phyloP scores from a whole-genome alignment of 1,140 invertebrate species.

The Sycobia sp. region DNA sequence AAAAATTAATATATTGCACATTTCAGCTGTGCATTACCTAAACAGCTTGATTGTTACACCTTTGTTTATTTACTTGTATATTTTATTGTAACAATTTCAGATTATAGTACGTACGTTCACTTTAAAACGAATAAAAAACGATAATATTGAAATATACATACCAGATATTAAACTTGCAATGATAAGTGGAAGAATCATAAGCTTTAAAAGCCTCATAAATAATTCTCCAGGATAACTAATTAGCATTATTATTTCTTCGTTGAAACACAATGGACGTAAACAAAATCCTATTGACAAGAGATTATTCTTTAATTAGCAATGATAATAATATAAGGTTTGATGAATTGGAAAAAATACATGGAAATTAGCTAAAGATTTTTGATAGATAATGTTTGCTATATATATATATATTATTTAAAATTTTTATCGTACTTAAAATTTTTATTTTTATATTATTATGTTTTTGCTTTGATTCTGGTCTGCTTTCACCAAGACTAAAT shows the following conservation, averaged over 20 bases:
- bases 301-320: too few relatives aligned
- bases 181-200: slow-evolving; percentile 87
- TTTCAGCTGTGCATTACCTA: too few relatives aligned
- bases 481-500: too few relatives aligned
- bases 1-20: not conserved
- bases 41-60: too few relatives aligned
- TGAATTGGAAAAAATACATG: not conserved
- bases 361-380: not conserved
- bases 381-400: not conserved
- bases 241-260: slow-evolving; percentile 76
- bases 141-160: slow-evolving; percentile 54
- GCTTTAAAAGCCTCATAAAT: slow-evolving; percentile 85
- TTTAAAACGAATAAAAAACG: too few relatives aligned
- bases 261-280: slow-evolving; percentile 71
- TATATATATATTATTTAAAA: not conserved
- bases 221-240: slow-evolving; percentile 91
- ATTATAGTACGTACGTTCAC: too few relatives aligned
- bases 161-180: slow-evolving; percentile 87
- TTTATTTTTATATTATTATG: not conserved
- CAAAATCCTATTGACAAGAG: slow-evolving; percentile 67
- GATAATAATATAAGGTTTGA: too few relatives aligned
- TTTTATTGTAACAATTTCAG: too few relatives aligned
- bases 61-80: too few relatives aligned
- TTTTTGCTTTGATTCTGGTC: not conserved
- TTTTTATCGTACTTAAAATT: not conserved